Evolutionary conservation across 2,797 vertebrate genomes (phyloP).

Genomic region (Gallinago stenura): DNA sequence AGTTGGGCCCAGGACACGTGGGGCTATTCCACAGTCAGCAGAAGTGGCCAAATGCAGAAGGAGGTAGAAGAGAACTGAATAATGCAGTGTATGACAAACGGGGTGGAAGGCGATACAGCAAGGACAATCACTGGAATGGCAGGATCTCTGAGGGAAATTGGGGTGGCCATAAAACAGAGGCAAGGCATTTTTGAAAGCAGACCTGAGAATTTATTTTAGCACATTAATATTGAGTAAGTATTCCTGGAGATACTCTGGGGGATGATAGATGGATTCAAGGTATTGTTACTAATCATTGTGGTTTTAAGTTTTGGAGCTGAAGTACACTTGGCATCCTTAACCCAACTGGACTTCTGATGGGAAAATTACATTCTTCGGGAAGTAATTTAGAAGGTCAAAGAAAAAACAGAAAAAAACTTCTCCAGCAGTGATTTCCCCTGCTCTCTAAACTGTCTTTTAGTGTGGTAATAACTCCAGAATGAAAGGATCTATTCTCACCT

Average conservation of each 20-base stretch:
- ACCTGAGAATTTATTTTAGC: conserved; percentile 50
- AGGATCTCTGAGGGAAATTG: neutral
- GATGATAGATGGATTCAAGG: conserved; percentile 51
- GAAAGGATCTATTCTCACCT: conserved; percentile 64
- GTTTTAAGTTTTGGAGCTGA: conserved; percentile 32
- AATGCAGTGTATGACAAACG: neutral
- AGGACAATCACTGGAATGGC: neutral
- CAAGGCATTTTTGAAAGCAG: conserved; percentile 28
- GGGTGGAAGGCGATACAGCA: neutral
- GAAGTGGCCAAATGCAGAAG: neutral
- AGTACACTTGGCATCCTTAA: conserved; percentile 19
- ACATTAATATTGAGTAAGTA: conserved; percentile 39
- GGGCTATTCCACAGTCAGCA: neutral
- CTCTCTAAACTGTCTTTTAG: conserved; percentile 43
- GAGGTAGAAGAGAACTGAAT: neutral
- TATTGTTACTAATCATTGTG: conserved; percentile 59
- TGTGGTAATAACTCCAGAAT: conserved; percentile 47
- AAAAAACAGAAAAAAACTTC: conserved; percentile 56
- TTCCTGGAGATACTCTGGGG: conserved; percentile 52
- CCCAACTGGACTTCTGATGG: conserved; percentile 58
- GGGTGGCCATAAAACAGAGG: neutral
- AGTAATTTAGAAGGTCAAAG: conserved; percentile 61
- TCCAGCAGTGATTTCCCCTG: conserved; percentile 35
- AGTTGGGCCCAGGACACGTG: neutral
- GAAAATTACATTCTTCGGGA: conserved; percentile 65